phyloP scores from a whole-genome alignment of 2,888 invertebrate genomes.

The Nemotelus nigrinus region DNA sequence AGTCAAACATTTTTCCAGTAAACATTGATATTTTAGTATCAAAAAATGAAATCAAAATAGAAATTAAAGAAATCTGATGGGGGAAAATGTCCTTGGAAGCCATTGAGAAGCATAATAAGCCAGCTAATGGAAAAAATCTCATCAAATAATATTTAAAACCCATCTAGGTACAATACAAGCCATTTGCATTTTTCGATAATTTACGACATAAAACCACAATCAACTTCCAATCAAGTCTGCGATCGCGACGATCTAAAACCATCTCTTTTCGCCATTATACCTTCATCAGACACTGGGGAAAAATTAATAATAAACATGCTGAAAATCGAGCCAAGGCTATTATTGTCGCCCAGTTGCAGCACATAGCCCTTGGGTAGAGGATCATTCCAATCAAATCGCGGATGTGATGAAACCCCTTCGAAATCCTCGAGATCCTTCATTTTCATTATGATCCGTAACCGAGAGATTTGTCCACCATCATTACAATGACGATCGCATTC shows the following conservation, averaged over 20 bases:
- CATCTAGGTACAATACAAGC: no score
- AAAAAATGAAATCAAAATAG: no score
- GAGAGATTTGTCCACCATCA: background rate
- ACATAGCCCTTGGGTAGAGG: background rate
- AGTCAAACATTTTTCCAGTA: no score
- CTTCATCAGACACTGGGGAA: background rate
- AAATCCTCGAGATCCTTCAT: background rate
- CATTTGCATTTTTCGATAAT: no score
- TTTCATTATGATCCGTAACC: background rate
- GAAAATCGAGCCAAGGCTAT: background rate
- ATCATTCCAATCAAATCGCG: background rate
- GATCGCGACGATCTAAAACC: background rate
- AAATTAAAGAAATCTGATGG: no score
- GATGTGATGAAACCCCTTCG: background rate
- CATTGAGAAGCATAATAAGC: no score
- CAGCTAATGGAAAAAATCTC: no score
- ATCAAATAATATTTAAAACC: no score
- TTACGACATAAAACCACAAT: no score
- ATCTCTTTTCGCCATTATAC: background rate
- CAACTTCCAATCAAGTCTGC: background rate
- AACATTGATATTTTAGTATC: no score
- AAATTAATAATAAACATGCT: background rate
- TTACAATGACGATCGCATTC: background rate
- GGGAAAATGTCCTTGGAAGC: no score
- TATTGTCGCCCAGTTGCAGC: background rate